Percentiles rank a stretch among this genome's conserved stretches.
Evolutionary conservation across 2,113 vertebrate species (phyloP).

Genomic region (Dipodomys spectabilis): DNA sequence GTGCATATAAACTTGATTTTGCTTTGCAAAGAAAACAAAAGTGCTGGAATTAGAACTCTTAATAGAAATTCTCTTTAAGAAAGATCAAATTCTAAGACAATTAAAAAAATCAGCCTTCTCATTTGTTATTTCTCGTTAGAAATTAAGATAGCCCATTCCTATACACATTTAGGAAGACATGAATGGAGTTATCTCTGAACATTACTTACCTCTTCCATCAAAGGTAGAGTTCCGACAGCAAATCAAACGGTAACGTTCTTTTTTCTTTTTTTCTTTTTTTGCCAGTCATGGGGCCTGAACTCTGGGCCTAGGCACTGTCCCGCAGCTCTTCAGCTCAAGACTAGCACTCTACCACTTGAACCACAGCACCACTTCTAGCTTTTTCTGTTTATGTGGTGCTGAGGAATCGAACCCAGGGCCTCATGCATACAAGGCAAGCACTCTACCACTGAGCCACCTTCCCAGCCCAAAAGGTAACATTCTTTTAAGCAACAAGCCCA

Average conservation of each 20-base stretch:
- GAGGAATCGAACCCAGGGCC: too few relatives aligned
- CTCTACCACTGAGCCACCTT: too few relatives aligned
- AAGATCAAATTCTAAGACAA: not conserved
- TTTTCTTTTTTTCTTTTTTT: too few relatives aligned
- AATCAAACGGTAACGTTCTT: not conserved
- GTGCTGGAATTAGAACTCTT: not conserved
- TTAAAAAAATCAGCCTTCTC: not conserved
- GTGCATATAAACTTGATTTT: not conserved
- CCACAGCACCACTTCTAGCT: too few relatives aligned
- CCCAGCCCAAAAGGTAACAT: not conserved
- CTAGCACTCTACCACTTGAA: too few relatives aligned
- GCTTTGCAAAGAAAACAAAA: slow-evolving; percentile 27
- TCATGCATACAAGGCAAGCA: too few relatives aligned
- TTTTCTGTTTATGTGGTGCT: too few relatives aligned
- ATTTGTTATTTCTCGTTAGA: not conserved
- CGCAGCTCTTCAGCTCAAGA: too few relatives aligned
- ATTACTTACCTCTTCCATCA: not conserved
- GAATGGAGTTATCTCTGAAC: not conserved
- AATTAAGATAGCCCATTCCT: not conserved
- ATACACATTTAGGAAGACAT: not conserved
- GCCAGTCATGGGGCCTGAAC: too few relatives aligned
- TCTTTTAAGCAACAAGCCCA: not conserved
- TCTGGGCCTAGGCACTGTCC: too few relatives aligned
- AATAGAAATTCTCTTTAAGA: not conserved
- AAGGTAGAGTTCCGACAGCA: not conserved